Base-by-base conservation (phyloP, 2,797 vertebrate genomes). In the Tachyglossus aculeatus region DNA sequence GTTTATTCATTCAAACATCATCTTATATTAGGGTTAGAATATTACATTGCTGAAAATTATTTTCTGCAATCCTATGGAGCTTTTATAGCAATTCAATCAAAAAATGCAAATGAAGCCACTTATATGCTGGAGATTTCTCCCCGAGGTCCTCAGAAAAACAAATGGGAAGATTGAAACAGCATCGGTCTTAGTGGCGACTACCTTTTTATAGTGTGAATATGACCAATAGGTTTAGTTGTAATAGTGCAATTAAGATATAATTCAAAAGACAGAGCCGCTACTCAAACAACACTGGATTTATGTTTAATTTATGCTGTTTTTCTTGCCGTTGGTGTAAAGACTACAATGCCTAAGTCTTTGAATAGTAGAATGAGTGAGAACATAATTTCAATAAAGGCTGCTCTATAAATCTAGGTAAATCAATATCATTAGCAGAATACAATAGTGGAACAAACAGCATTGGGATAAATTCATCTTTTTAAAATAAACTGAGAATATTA, bases 91-190 rank as follows among this genome's bases (percentile, higher is more conserved):
- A 71, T 37, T 50, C 32, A 61, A 24, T 45, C 45, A 32, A 15
- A 54, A 40, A 56, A 75, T 53, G 8, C 29, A 56, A 77, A 66
- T 63, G 10, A 55, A 6, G 29, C 59, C 21, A 47, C 36, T 50
- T 69, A 32, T 40, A 31, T 38, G 77, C 16, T 65, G 37, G 67
- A 55, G 14, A 9, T 8, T 3, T 54, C 1, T 74, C 53, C 7
- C 5, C 22, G 2, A 56, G 29, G n/a, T 44, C 57, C 54, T 16
- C 4, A 56, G 59, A 39, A 62, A 36, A 51, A 67, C 44, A 45
- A 4, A 7, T 50, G 22, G 1, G 14, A 3, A 62, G 19, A 29
- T 11, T 41, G 34, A 24, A 48, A 54, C 41, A 24, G 9, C 5
- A 70, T 71, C 44, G 47, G 47, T 5, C 7, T 47, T 72, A 29